Conservation (phyloP, 2,113 vertebrate species). For the Thunnus thynnus region DNA sequence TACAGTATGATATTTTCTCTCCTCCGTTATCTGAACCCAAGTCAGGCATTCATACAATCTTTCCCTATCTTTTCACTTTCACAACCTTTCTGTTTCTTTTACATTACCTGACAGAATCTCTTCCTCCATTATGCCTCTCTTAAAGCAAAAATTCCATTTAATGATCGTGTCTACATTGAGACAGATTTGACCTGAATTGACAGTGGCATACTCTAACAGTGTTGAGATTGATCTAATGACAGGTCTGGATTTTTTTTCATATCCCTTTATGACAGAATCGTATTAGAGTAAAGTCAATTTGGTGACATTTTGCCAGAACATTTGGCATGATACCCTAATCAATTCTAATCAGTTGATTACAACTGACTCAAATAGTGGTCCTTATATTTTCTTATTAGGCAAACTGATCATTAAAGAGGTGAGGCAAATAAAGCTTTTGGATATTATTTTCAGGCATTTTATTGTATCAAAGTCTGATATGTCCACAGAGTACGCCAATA, state of each 20-base stretch:
- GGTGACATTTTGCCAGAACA: neutral
- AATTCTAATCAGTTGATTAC: no score
- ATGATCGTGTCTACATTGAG: constrained; percentile 1
- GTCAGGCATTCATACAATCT: constrained; percentile 19
- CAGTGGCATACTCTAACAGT: neutral
- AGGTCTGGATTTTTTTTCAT: neutral
- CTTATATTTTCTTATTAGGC: neutral
- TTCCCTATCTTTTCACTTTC: constrained; percentile 10
- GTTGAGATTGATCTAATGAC: neutral
- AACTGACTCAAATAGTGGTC: no score
- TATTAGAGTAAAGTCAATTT: constrained; percentile 4
- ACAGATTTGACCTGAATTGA: constrained; percentile 12
- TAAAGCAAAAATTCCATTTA: constrained; percentile 4
- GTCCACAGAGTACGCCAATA: neutral
- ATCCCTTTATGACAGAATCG: neutral
- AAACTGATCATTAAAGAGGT: neutral
- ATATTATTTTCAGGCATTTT: neutral
- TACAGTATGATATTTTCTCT: neutral
- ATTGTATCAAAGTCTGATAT: neutral
- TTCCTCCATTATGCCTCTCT: constrained; percentile 12
- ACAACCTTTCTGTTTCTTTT: constrained; percentile 30
- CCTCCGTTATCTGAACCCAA: constrained; percentile 30
- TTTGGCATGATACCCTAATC: no score
- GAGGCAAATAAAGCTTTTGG: neutral
- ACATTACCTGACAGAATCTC: constrained; percentile 20